phyloP scores from a whole-genome alignment of 1,140 invertebrate species.

The Pinna nobilis region DNA sequence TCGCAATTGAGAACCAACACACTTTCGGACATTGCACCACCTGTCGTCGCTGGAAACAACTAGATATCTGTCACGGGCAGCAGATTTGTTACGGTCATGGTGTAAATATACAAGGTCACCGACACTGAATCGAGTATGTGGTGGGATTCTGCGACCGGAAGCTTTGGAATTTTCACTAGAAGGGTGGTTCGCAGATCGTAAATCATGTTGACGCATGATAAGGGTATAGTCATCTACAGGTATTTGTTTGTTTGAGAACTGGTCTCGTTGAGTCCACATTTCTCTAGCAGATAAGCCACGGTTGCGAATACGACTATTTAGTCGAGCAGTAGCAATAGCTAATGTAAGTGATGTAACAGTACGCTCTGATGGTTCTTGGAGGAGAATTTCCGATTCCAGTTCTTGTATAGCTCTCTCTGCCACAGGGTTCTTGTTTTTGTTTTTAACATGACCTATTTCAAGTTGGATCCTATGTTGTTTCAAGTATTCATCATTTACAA shows the following conservation, averaged over 20 bases:
- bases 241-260: conserved; percentile 30
- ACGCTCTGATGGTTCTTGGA: background rate
- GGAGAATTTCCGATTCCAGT: conserved; percentile 26
- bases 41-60: conserved; percentile 23
- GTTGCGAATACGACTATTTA: conserved; percentile 31
- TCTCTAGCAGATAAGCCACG: conserved; percentile 30
- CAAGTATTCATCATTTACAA: conserved; percentile 37
- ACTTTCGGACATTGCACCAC: conserved; percentile 40
- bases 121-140: background rate
- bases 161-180: conserved; percentile 40
- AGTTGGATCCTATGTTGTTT: conserved; percentile 18
- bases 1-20: conserved; percentile 7
- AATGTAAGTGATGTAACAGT: background rate
- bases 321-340: conserved; percentile 14
- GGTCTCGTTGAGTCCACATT: conserved; percentile 39
- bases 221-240: conserved; percentile 13
- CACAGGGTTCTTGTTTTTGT: conserved; percentile 47
- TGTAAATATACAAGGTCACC: conserved; percentile 51
- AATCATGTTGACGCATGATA: conserved; percentile 17
- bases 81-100: conserved; percentile 35
- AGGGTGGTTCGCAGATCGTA: conserved; percentile 21
- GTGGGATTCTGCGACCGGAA: background rate
- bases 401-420: conserved; percentile 42
- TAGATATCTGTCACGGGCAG: conserved; percentile 39
- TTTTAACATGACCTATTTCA: conserved; percentile 44